Base-by-base conservation (phyloP, 2,797 vertebrate species). In the Rhyacichthys aspro region DNA sequence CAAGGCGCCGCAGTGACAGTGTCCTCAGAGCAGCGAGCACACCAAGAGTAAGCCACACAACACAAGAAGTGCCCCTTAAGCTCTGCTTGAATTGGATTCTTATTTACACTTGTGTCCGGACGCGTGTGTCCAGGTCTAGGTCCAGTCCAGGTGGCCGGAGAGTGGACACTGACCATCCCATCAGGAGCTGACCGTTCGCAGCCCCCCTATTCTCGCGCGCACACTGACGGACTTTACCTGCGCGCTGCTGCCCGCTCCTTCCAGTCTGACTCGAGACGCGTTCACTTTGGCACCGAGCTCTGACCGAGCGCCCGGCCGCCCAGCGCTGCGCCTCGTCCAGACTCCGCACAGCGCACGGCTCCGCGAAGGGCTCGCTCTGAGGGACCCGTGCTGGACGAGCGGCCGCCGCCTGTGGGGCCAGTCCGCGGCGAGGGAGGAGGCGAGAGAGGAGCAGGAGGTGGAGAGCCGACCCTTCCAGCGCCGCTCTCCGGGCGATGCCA, bases 401-500 rank as follows among this genome's bases (percentile, higher is more conserved):
- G 66, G 65, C 37, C 38, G 49, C 11, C 23, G 53, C 11, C 57
- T 78, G 70, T 62, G 62, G 66, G 64, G 63, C 52, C 68, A 70
- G 67, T 48, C 67, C 64, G 56, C 43, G 49, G 63, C 61, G 52
- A 36, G 48, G 54, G 16, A 32, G 43, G 47, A 41, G 70, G 61
- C 86, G 69, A n/a, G 18, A 46, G 48, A 42, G 71, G 59, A 87
- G 47, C 59, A 50, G 83, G 71, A 80, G 86, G 85, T 90, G 87
- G 91, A 92, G 81, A 91, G 82, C 89, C 86, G 91, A 91, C 79
- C 89, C 81, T 88, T 86, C 80, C 85, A 88, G 93, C 90, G 91
- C 94, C 91, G 93, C 94, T 96, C 93, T 94, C 93, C 94, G 93
- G 95, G 95, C 94, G 92, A 97, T 98, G 96, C 95, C 93, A 92